These are phyloP conservation scores for Zaprionus obscuricornis DNA, from an alignment of 2,888 invertebrate species.

Conservation along the genomic window DNA sequence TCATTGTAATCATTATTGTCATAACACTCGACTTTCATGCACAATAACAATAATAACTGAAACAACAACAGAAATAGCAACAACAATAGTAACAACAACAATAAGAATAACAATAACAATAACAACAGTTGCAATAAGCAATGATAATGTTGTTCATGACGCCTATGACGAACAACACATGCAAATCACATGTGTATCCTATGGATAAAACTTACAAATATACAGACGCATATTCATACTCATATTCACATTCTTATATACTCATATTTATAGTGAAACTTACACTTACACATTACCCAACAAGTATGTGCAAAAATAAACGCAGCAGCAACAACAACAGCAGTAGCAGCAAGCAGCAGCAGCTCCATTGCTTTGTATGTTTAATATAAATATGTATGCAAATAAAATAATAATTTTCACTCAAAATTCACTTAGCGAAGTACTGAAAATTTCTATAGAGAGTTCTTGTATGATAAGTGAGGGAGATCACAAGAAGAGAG, in stretches of 20 bases:
- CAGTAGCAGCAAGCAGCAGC: too few relatives aligned
- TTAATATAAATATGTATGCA: conserved; percentile 72
- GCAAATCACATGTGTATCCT: conserved; percentile 71
- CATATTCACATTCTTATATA: background rate
- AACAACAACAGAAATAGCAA: conserved; percentile 12
- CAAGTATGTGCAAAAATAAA: conserved; percentile 37
- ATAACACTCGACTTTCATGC: conserved; percentile 42
- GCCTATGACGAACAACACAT: conserved; percentile 70
- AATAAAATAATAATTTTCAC: conserved; percentile 70
- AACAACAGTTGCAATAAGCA: conserved; percentile 12
- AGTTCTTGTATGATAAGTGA: background rate
- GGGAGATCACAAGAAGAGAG: background rate
- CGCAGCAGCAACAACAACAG: too few relatives aligned
- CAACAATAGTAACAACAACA: conserved; percentile 15
- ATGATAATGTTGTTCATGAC: conserved; percentile 57
- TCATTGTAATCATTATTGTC: conserved; percentile 47
- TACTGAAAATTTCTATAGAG: conserved; percentile 7
- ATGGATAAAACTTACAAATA: conserved; percentile 34
- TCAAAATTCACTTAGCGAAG: conserved; percentile 59
- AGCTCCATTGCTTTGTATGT: conserved; percentile 47
- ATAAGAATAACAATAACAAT: conserved; percentile 14
- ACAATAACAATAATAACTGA: conserved; percentile 21
- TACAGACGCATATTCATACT: conserved; percentile 3
- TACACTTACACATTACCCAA: background rate
- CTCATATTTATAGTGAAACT: too few relatives aligned